phyloP scores from a whole-genome alignment of 2,113 vertebrate species.

The Trinectes maculatus region DNA sequence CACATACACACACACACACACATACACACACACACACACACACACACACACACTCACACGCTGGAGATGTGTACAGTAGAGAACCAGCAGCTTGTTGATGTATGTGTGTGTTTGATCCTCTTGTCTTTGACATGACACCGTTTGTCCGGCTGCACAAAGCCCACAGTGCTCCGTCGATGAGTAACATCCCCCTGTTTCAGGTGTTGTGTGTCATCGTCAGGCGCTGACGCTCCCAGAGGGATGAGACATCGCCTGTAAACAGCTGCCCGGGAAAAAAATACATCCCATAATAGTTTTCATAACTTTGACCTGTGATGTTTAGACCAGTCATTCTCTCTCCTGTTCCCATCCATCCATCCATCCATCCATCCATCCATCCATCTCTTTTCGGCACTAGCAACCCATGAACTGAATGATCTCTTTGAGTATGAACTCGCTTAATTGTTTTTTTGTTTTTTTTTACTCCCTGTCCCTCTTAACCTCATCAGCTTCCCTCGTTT shows the following conservation, averaged over 20 bases:
- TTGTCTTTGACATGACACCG: slow-evolving; percentile 6
- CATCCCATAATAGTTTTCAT: not conserved
- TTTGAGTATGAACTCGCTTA: slow-evolving; percentile 38
- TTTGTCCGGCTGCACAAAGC: slow-evolving; percentile 10
- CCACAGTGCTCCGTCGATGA: not conserved
- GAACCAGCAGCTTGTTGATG: slow-evolving; percentile 20
- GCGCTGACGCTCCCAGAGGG: slow-evolving; percentile 16
- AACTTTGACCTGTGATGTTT: not conserved
- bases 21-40: slow-evolving; percentile 37
- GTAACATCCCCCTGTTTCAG: slow-evolving; percentile 52
- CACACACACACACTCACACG: slow-evolving; percentile 27
- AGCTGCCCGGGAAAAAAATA: slow-evolving; percentile 22
- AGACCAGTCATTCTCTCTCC: too few species aligned
- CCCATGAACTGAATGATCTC: slow-evolving; percentile 67
- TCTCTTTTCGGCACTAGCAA: slow-evolving; percentile 50
- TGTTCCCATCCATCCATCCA: too few species aligned
- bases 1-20: slow-evolving; percentile 25
- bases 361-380: too few species aligned
- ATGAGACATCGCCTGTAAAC: slow-evolving; percentile 8
- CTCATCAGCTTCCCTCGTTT: slow-evolving; percentile 47
- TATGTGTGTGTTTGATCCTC: slow-evolving; percentile 34
- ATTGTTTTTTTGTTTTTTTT: slow-evolving; percentile 31
- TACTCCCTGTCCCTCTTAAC: slow-evolving; percentile 27
- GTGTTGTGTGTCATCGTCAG: slow-evolving; percentile 29
- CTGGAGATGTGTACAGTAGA: too few species aligned